Evolutionary conservation across 2,113 vertebrate species (phyloP).

Genomic region (Cavia aperea): DNA sequence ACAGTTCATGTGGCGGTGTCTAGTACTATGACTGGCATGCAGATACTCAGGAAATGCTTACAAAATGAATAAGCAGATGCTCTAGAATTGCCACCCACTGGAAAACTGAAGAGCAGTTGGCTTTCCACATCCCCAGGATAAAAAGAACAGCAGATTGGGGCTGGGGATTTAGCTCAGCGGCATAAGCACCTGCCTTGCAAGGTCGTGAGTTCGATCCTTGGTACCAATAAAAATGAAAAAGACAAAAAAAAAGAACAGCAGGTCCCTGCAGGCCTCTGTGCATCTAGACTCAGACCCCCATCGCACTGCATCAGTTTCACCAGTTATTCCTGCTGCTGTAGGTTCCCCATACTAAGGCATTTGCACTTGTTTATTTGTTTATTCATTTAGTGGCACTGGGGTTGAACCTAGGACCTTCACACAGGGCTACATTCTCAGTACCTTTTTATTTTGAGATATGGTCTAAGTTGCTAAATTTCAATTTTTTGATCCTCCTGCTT

Average conservation of each 20-base stretch:
- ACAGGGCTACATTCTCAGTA: background rate
- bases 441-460: background rate
- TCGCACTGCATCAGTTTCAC: no score
- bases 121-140: background rate
- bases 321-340: background rate
- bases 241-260: no score
- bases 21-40: background rate
- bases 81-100: background rate
- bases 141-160: background rate
- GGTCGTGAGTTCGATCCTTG: no score
- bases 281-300: background rate
- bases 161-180: no score
- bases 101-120: background rate
- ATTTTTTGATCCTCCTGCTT: background rate
- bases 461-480: background rate
- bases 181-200: no score
- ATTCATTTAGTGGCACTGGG: background rate
- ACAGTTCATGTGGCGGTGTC: background rate
- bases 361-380: background rate
- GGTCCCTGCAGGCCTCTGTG: background rate
- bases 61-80: background rate
- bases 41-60: background rate
- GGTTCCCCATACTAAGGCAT: background rate
- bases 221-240: no score
- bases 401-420: background rate